These are phyloP conservation scores for Ophiothrix spiculata DNA, from an alignment of 35 echinoderm and acorn worm species.

Conservation along the genomic window DNA sequence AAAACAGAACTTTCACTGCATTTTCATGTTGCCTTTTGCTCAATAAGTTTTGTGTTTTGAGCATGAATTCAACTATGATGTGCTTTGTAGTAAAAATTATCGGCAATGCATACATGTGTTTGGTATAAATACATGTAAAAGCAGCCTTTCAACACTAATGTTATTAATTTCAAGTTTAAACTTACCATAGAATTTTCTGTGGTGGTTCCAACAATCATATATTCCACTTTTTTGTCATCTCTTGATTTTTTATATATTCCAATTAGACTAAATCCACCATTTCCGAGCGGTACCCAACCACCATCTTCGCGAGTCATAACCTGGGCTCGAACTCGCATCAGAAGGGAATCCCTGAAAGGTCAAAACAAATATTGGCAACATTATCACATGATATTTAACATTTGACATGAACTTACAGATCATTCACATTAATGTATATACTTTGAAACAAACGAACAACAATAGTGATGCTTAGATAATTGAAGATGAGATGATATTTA, in stretches of 20 bases:
- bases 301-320: conserved; percentile 93
- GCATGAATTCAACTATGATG: too few relatives aligned
- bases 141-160: too few relatives aligned
- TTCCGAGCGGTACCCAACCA: conserved; percentile 85
- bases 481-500: neutral
- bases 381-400: neutral
- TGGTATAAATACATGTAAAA: too few relatives aligned
- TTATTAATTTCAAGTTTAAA: too few relatives aligned
- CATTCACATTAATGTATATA: neutral
- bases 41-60: too few relatives aligned
- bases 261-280: conserved; percentile 77
- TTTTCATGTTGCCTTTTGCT: too few relatives aligned
- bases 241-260: conserved; percentile 75
- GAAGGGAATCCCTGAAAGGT: conserved; percentile 65
- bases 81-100: too few relatives aligned
- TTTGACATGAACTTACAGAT: neutral
- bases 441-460: neutral
- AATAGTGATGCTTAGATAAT: neutral
- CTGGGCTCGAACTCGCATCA: conserved; percentile 81
- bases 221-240: conserved; percentile 66
- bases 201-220: conserved; percentile 80
- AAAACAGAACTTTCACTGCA: too few relatives aligned
- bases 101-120: too few relatives aligned
- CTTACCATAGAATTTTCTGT: conserved; percentile 75
- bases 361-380: conserved; percentile 13